phyloP scores from a whole-genome alignment of 2,888 invertebrate species.

The Drosophila nr. medialis region DNA sequence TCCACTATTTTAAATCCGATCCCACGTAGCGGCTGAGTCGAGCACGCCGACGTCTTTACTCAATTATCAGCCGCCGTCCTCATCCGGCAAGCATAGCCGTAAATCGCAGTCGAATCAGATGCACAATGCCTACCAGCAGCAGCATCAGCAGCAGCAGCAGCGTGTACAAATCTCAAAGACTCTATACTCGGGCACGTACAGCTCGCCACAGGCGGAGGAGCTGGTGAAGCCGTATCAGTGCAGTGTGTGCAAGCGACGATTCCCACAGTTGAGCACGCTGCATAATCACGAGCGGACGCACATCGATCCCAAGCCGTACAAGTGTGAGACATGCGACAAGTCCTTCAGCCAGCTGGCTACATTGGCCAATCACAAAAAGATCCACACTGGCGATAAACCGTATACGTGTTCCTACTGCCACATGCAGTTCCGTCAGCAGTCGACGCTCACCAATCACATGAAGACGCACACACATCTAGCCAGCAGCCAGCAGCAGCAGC shows the following conservation, averaged over 20 bases:
- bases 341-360: constrained; percentile 82
- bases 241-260: constrained; percentile 81
- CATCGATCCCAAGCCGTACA: constrained; percentile 83
- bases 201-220: constrained; percentile 82
- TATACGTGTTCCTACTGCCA: constrained; percentile 83
- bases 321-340: constrained; percentile 82
- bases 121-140: constrained; percentile 74
- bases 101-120: constrained; percentile 73
- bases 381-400: constrained; percentile 82
- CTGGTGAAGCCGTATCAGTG: constrained; percentile 82
- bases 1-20: constrained; percentile 10
- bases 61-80: constrained; percentile 78
- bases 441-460: constrained; percentile 82
- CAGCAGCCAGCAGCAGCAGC: constrained; percentile 68
- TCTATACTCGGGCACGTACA: constrained; percentile 82
- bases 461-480: constrained; percentile 81
- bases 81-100: constrained; percentile 60
- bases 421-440: constrained; percentile 83
- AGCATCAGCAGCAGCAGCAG: constrained; percentile 70
- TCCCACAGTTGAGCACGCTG: constrained; percentile 82
- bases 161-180: constrained; percentile 82
- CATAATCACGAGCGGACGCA: constrained; percentile 83
- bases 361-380: constrained; percentile 82
- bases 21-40: constrained; percentile 69
- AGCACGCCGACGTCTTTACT: constrained; percentile 80